Evolutionary conservation across 2,888 invertebrate genomes (phyloP), one percentile per base, ranked within the genome.

Genomic region (Lottia scabra): DNA sequence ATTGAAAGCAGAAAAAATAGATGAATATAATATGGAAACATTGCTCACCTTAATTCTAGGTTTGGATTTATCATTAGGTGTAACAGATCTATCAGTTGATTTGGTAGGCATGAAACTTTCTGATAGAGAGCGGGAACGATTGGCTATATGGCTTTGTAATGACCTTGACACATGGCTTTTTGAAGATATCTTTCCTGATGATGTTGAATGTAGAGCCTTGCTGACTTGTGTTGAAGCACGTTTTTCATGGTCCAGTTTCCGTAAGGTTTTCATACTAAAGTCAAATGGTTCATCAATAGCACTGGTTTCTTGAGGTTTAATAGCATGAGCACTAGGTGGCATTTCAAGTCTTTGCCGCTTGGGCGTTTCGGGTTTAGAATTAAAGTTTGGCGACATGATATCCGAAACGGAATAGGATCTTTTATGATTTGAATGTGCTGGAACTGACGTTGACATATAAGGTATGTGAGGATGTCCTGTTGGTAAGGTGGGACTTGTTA

Each of bases 201-300:
- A 63, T 45, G 45, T 71, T 67, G 45, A 56, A 63, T 43, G 45
- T 30, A 23, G 26, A 13, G 13, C 30, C 19, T n/a, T 16, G 26
- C n/a, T 23, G 13, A n/a, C n/a, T 19, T 16, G n/a, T 64, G 44
- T 2, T 26, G 27, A 43, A 63, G 38, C 23, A n/a, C 19, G 62
- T 26, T 46, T 46, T 26, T 64, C 44, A 45, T 48, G 27, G 38
- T 67, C 67, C 43, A 26, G 46, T 64, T 75, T 79, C 62, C 78
- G 70, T 63, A 83, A 70, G 16, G 84, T 83, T 74, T 84, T 85
- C 82, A 85, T 82, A 75, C 85, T 85, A 43, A 84, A 75, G 69
- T 85, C 85, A 38, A 75, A 74, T 12, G 82, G 82, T 65, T 80
- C 74, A 45, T 82, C 82, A 65, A 67, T 63, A 26, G 48, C 67